These are phyloP conservation scores for Palythoa heliodiscus DNA, from an alignment of 92 coral and sea anemone species.

Conservation along the genomic window DNA sequence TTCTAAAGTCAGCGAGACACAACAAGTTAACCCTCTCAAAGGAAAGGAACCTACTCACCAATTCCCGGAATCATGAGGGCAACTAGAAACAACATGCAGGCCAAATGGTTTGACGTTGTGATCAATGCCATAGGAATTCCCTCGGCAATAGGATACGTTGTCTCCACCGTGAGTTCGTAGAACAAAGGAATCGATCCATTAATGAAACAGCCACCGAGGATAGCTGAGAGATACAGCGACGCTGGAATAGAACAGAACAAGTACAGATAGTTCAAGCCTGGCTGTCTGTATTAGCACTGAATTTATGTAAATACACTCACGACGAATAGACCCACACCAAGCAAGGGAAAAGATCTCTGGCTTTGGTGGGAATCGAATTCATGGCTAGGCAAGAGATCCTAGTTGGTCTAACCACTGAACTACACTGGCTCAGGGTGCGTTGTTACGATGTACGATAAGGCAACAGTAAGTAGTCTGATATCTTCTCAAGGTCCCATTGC, in stretches of 20 bases:
- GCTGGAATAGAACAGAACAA: constrained; percentile 43
- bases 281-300: too few species aligned
- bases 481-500: too few species aligned
- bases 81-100: constrained; percentile 76
- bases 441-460: too few species aligned
- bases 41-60: constrained; percentile 53
- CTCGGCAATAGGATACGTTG: constrained; percentile 85
- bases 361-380: too few species aligned
- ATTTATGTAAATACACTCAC: too few species aligned
- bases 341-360: too few species aligned
- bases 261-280: background rate
- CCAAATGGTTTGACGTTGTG: constrained; percentile 84
- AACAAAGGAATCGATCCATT: constrained; percentile 89
- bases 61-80: constrained; percentile 86
- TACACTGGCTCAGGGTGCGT: too few species aligned
- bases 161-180: constrained; percentile 79
- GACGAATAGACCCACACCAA: too few species aligned
- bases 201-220: constrained; percentile 89
- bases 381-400: too few species aligned
- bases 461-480: too few species aligned
- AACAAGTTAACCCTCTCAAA: background rate
- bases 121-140: constrained; percentile 88
- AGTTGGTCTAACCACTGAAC: too few species aligned
- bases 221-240: constrained; percentile 83
- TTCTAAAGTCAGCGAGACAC: background rate